Base-by-base conservation (phyloP, 2,888 invertebrate genomes). In the Aspidiotus rigidus region DNA sequence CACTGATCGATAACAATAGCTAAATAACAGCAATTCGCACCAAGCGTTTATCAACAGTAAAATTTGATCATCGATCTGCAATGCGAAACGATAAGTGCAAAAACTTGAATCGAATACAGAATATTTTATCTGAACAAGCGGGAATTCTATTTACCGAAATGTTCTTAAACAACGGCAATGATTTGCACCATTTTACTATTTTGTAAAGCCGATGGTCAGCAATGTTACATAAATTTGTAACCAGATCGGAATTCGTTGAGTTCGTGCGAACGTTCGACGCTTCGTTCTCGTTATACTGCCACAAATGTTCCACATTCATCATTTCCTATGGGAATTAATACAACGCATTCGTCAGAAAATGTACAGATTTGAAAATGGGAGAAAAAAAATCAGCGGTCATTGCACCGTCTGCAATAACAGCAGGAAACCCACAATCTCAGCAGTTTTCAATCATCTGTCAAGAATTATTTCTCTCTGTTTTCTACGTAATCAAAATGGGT, bases 161-260 rank as follows among this genome's bases (percentile, higher is more conserved):
- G 79, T 94, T 93, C 78, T 95, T 93, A 78, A 97, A 97, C 40
- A 97, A 84, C 15, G 97, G 96, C 78, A 97, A 81, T 79, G 94
- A 95, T 79, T 97, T 93, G 81, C 96, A 96, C 97, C 97, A 97
- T 78, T 96, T 94, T 72, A 97, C 97, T 74, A 97, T 94, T 82
- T 96, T 94, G 79, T 96, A 97, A 16, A 97, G 84, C 62, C 96
- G 83, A 79, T 95, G 92, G 79, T 97, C 97, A 60, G 96, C 96
- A 72, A 94, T 93, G 77, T 91, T 90, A 82, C 93, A 93, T 76
- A 94, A 83, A 79, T 91, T 92, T 2, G 91, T 90, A 66, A 93
- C 83, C 78, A 75, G 74, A 71, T 75, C 75, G 13, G 72, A 71
- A 63, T 71, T 71, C 60, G 70, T 71, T 11, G 71, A 53, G 41